A percentile compares a stretch with the other conserved stretches of the same genome.
phyloP scores from a whole-genome alignment of 2,113 vertebrate genomes.

The Echinops telfairi region DNA sequence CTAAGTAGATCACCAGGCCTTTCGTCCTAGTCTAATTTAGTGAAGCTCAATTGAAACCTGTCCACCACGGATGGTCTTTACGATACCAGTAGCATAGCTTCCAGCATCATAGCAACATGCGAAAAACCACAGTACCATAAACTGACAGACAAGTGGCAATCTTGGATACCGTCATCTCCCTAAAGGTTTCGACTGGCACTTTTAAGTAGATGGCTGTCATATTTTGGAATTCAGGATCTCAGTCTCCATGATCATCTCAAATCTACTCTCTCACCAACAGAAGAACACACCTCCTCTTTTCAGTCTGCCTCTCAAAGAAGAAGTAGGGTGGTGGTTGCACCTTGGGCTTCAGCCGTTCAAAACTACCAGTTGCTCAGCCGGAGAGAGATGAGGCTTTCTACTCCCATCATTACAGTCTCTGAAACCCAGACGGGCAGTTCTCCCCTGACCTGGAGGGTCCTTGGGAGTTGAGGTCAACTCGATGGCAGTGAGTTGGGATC shows the following conservation, averaged over 20 bases:
- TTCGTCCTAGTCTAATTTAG: background rate
- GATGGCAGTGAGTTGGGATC: background rate
- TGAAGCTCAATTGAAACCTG: background rate
- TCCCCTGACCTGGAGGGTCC: too few relatives aligned
- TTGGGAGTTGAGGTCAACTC: too few relatives aligned
- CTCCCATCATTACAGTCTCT: too few relatives aligned
- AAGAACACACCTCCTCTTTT: background rate
- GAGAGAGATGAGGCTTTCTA: too few relatives aligned
- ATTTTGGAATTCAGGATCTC: background rate
- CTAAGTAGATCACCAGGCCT: background rate
- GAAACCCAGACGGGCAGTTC: too few relatives aligned
- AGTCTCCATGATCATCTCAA: background rate
- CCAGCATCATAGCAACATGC: background rate
- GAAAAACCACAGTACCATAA: background rate
- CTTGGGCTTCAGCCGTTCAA: too few relatives aligned
- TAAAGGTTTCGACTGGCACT: background rate
- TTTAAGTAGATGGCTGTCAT: background rate
- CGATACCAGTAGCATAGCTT: background rate
- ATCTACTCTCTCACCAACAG: background rate
- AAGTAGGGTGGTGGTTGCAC: background rate
- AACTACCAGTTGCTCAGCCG: too few relatives aligned
- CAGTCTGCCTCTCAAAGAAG: background rate
- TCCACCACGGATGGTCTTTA: background rate
- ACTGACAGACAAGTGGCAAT: background rate
- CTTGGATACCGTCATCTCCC: background rate